Conservation (phyloP, 2,888 invertebrate species). For the Theodoxus fluviatilis region DNA sequence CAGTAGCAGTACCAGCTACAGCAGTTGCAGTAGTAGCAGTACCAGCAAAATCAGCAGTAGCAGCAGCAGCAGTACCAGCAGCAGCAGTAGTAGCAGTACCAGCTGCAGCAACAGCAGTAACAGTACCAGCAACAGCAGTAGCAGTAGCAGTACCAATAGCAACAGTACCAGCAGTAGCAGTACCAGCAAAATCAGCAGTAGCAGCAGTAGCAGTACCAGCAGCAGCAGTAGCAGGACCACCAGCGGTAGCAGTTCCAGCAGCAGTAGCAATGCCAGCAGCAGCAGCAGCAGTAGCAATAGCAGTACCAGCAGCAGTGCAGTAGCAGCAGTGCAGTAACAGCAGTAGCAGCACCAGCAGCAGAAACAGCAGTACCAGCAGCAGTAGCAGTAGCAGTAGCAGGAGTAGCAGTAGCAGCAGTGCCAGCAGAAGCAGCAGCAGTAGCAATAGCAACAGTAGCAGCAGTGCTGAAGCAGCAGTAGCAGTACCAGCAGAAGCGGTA, state of each 20-base stretch:
- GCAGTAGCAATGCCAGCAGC: not conserved
- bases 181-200: not conserved
- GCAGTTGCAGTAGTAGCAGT: not conserved
- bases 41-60: not conserved
- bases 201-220: constrained; percentile 1
- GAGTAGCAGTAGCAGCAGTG: not conserved
- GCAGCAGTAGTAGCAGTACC: constrained; percentile 21
- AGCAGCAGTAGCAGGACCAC: not conserved
- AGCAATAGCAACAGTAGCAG: too few species aligned
- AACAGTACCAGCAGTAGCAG: not conserved
- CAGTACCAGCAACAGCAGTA: constrained; percentile 14
- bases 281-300: not conserved
- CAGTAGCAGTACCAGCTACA: not conserved
- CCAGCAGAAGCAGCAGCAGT: too few species aligned
- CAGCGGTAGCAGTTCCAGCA: not conserved
- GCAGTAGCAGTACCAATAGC: constrained; percentile 5
- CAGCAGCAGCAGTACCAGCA: not conserved
- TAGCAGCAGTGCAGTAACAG: not conserved
- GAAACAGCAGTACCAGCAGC: constrained; percentile 1
- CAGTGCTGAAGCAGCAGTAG: too few species aligned
- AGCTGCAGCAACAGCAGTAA: too few species aligned
- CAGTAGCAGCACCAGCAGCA: constrained; percentile 1
- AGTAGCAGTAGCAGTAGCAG: constrained; percentile 6
- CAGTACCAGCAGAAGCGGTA: too few species aligned
- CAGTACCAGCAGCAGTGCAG: not conserved